Evolutionary conservation across 2,888 invertebrate genomes (phyloP).

Genomic region (Eretmocerus hayati): DNA sequence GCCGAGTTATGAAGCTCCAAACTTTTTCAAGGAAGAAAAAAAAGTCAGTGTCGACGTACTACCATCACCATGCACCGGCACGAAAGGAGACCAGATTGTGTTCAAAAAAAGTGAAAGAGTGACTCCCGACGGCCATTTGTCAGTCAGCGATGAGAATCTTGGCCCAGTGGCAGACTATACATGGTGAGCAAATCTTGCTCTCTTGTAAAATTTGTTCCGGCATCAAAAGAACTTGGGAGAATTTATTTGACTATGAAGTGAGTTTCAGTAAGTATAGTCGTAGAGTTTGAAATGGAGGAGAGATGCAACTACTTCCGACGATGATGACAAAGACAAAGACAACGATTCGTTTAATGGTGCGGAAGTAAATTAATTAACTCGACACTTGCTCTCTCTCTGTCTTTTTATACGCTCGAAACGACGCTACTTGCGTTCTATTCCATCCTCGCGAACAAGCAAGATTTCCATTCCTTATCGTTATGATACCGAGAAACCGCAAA

Average conservation of each 20-base stretch:
- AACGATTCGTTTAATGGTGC: constrained; percentile 14
- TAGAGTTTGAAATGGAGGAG: no score
- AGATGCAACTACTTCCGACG: no score
- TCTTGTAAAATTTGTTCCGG: constrained; percentile 13
- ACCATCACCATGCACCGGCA: no score
- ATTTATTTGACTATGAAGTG: constrained; percentile 24
- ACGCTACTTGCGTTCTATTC: no score
- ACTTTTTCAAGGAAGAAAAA: not conserved
- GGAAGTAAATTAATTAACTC: constrained; percentile 18
- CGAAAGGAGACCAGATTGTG: no score
- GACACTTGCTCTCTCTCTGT: not conserved
- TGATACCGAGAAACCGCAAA: no score
- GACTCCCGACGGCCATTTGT: constrained; percentile 34
- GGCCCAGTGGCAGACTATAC: no score
- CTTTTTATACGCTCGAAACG: no score
- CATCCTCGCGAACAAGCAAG: no score
- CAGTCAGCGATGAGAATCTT: constrained; percentile 35
- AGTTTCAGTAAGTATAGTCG: no score
- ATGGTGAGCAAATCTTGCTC: not conserved
- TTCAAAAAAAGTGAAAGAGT: constrained; percentile 3
- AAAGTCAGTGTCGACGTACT: no score
- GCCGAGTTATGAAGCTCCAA: constrained; percentile 4
- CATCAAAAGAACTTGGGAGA: constrained; percentile 22
- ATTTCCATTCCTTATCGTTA: no score
- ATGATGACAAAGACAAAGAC: not conserved